Evolutionary conservation across 2,797 vertebrate genomes (phyloP).

Genomic region (Gambusia yucatana): DNA sequence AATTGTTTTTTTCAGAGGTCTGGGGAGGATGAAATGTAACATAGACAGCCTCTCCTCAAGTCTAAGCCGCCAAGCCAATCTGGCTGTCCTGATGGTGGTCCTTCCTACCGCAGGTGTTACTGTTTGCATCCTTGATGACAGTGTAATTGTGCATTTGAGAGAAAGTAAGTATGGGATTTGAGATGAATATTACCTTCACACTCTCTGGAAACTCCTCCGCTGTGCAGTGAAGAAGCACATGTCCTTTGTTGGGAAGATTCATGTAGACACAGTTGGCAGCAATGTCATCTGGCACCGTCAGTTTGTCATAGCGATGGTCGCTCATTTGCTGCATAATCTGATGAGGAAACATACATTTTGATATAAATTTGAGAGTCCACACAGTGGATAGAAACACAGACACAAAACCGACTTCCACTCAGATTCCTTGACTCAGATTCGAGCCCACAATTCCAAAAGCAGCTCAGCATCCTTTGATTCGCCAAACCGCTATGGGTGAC

Average conservation of each 20-base stretch:
- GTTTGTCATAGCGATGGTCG: conserved; percentile 94
- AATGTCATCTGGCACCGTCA: conserved; percentile 90
- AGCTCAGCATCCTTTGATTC: conserved; percentile 35
- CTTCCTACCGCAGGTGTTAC: conserved; percentile 29
- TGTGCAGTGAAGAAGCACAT: conserved; percentile 90
- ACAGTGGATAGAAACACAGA: conserved; percentile 30
- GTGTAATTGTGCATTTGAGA: conserved; percentile 17
- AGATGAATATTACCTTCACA: conserved; percentile 82
- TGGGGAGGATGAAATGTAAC: conserved; percentile 41
- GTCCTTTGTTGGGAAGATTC: conserved; percentile 91
- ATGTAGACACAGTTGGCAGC: conserved; percentile 96
- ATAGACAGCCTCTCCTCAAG: conserved; percentile 49
- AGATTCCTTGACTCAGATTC: conserved; percentile 32
- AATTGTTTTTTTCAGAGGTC: conserved; percentile 60
- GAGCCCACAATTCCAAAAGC: conserved; percentile 45
- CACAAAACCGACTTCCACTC: conserved; percentile 37
- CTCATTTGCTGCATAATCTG: conserved; percentile 99
- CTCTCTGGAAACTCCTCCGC: conserved; percentile 91
- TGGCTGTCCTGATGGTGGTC: conserved; percentile 11
- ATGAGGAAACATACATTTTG: conserved; percentile 23
- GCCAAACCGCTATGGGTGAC: conserved; percentile 52
- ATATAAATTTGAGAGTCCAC: conserved; percentile 9
- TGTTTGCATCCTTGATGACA: conserved; percentile 21
- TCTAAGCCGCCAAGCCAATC: conserved; percentile 29
- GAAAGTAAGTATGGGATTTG: conserved; percentile 1